A percentile compares a stretch with the other conserved stretches of the same genome.
phyloP scores from a whole-genome alignment of 2,797 vertebrate genomes.

The Okamejei kenojei region DNA sequence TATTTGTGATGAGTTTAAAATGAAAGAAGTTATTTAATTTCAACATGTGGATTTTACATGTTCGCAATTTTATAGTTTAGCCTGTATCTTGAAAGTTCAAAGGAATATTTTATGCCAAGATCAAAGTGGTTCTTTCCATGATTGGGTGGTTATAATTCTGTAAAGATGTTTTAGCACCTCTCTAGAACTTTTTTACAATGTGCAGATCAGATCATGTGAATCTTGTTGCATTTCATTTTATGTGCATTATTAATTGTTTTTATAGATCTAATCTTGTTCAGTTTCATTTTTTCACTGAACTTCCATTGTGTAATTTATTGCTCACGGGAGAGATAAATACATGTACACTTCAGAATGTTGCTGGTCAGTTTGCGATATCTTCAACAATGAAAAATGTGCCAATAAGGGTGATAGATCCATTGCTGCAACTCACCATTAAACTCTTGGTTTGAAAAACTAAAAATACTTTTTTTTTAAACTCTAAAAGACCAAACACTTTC shows the following conservation, averaged over 20 bases:
- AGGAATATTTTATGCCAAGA: neutral
- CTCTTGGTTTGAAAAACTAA: neutral
- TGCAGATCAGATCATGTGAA: neutral
- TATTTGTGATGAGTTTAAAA: neutral
- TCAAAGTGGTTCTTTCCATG: neutral
- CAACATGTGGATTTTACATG: neutral
- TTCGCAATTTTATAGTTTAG: neutral
- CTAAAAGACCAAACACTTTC: neutral
- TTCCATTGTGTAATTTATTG: neutral
- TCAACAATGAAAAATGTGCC: neutral
- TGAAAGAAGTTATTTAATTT: neutral
- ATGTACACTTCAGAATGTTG: neutral
- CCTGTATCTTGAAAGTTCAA: neutral
- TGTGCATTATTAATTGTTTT: neutral
- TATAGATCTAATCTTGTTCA: neutral
- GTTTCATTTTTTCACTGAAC: neutral
- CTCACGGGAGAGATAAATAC: neutral
- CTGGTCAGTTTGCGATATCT: neutral
- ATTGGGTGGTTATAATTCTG: neutral
- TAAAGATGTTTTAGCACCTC: neutral
- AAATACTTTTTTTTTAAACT: neutral
- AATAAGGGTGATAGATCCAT: too few relatives aligned
- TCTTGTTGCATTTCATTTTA: neutral
- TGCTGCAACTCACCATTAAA: neutral
- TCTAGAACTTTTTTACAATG: too few relatives aligned